Base-by-base conservation (phyloP, 2,797 vertebrate genomes). In the Amazona finschi region DNA sequence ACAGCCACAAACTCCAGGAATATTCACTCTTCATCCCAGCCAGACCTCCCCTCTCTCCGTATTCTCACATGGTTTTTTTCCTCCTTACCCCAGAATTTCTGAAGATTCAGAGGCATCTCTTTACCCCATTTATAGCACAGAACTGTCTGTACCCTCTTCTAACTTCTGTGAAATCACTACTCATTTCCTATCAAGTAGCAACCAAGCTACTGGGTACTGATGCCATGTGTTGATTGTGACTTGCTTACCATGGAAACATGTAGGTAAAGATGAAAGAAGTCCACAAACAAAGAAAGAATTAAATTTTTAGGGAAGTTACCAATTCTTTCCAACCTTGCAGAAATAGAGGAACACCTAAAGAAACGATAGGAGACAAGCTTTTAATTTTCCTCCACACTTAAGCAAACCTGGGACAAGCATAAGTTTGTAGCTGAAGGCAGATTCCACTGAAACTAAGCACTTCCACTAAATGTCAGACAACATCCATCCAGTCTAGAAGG, bases 391-490 rank as follows among this genome's bases (percentile, higher is more conserved):
- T n/a, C 6, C 1, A 39, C 44, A 85, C 86, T 91, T 84, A 25
- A 89, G 71, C 27, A 93, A 96, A 89, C 49, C 49, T 21, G 46
- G 57, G 53, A 91, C 65, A 94, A 91, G 62, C 39, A 85, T 36
- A 92, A 85, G 33, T 67, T 80, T 70, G 27, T 27, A 87, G 65
- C 80, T 85, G 79, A 92, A 77, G 80, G 87, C 89, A 87, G 66
- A 94, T 69, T 96, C 83, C 79, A 90, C 39, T 62, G 78, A 93
- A 95, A 80, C 52, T 58, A 88, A 94, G 81, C 75, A 77, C 83
- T 93, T 92, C 46, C 62, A 84, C 77, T 66, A 91, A 90, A 93
- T 60, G 44, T 66, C 50, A 86, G 81, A 93, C 49, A 94, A 61
- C 36, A 82, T 41, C 25, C 47, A 87, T 43, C 55, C 77, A 78